Evolutionary conservation across 2,797 vertebrate genomes (phyloP).

Genomic region (Lagocephalus sceleratus): DNA sequence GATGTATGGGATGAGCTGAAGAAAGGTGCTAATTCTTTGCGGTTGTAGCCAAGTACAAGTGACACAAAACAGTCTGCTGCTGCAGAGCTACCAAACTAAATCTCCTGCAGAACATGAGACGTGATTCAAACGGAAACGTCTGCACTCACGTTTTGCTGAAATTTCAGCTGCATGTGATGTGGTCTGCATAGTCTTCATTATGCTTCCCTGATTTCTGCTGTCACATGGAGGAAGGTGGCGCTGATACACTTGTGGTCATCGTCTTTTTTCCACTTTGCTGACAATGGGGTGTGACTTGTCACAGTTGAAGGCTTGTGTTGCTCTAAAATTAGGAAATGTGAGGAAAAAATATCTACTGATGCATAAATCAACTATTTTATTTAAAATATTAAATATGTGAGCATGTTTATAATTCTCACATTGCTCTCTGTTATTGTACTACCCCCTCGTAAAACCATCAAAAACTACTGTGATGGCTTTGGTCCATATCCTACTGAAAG

Average conservation of each 20-base stretch:
- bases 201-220: no score
- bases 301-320: background rate
- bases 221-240: no score
- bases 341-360: background rate
- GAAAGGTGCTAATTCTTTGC: conserved; percentile 23
- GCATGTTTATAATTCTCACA: no score
- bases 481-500: no score
- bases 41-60: conserved; percentile 21
- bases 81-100: background rate
- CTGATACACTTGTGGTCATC: no score
- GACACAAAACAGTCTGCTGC: conserved; percentile 15
- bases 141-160: background rate
- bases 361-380: background rate
- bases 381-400: no score
- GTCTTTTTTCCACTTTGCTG: no score
- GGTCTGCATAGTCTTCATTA: no score
- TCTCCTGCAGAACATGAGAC: background rate
- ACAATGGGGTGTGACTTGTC: no score
- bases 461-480: no score
- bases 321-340: background rate
- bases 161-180: background rate
- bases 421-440: no score
- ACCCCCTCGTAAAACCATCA: no score
- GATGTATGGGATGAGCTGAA: conserved; percentile 13
- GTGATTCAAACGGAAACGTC: conserved; percentile 1